A percentile compares a stretch with the other conserved stretches of the same genome.
phyloP scores from a whole-genome alignment of 2,888 invertebrate genomes.

The Sinhomidia bicolor region DNA sequence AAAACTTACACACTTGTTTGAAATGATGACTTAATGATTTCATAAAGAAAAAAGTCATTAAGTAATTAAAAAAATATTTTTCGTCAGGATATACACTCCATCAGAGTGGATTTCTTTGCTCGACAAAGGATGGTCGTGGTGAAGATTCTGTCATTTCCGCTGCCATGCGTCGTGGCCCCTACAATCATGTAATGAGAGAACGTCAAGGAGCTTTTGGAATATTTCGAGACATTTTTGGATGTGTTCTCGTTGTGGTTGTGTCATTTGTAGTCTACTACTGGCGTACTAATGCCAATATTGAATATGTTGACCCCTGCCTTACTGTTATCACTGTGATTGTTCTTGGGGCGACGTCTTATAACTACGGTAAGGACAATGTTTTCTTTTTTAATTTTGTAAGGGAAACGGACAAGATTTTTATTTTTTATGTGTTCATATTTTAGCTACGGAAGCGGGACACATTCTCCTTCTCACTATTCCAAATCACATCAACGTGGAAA shows the following conservation, averaged over 20 bases:
- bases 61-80: not conserved
- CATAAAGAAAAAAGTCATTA: not conserved
- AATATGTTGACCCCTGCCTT: constrained; percentile 88
- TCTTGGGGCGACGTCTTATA: constrained; percentile 89
- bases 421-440: constrained; percentile 78
- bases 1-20: too few species aligned
- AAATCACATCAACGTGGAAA: constrained; percentile 90
- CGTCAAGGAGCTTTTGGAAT: constrained; percentile 85
- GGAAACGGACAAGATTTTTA: constrained; percentile 26
- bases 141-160: constrained; percentile 77
- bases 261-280: constrained; percentile 85
- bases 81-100: constrained; percentile 86
- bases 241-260: constrained; percentile 88
- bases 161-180: constrained; percentile 71
- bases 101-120: constrained; percentile 86
- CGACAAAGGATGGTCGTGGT: constrained; percentile 78
- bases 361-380: constrained; percentile 88
- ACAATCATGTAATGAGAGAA: constrained; percentile 65
- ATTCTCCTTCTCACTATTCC: constrained; percentile 97
- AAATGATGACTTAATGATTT: too few species aligned
- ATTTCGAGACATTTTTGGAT: constrained; percentile 86
- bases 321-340: constrained; percentile 89
- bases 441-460: constrained; percentile 94
- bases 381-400: not conserved
- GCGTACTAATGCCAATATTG: constrained; percentile 82